A percentile compares a stretch with the other conserved stretches of the same genome.
Evolutionary conservation across 2,113 vertebrate species (phyloP).

Genomic region (Lichenostomus cassidix): DNA sequence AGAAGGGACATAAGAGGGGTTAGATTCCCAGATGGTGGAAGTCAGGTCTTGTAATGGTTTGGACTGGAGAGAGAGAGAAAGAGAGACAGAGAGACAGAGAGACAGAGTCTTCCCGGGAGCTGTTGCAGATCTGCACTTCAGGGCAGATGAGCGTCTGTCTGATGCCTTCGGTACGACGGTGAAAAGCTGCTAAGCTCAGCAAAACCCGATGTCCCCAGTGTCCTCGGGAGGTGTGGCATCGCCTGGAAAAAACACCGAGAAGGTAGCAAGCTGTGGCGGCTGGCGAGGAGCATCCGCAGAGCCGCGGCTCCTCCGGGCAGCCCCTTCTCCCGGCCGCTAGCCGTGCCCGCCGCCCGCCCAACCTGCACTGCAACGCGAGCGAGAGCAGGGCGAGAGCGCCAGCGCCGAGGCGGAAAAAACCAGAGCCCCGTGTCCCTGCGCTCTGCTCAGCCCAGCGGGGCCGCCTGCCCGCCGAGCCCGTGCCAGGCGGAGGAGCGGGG

Average conservation of each 20-base stretch:
- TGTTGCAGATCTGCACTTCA: conserved; percentile 55
- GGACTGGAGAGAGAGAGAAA: conserved; percentile 52
- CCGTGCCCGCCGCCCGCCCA: conserved; percentile 39
- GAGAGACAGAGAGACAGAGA: conserved; percentile 48
- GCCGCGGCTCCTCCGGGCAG: conserved; percentile 33
- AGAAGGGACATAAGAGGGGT: conserved; percentile 80
- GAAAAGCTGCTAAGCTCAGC: conserved; percentile 79
- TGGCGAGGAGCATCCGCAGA: conserved; percentile 64
- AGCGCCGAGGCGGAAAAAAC: conserved; percentile 3
- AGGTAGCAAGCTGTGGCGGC: conserved; percentile 56
- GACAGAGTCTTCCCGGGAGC: conserved; percentile 42
- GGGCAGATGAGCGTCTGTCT: conserved; percentile 64
- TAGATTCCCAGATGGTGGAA: conserved; percentile 77
- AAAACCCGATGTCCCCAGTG: conserved; percentile 74
- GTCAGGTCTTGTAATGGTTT: conserved; percentile 65
- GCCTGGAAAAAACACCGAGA: conserved; percentile 78
- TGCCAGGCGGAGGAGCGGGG: neutral
- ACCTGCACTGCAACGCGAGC: conserved; percentile 51
- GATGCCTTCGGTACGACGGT: conserved; percentile 65
- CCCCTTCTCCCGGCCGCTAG: neutral
- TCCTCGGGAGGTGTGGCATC: conserved; percentile 79
- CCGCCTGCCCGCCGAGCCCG: neutral
- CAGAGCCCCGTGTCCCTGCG: neutral
- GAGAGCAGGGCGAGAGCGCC: conserved; percentile 2
- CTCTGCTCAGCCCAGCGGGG: neutral